Conservation (phyloP, 2,113 vertebrate genomes). For the Oncorhynchus kisutch region DNA sequence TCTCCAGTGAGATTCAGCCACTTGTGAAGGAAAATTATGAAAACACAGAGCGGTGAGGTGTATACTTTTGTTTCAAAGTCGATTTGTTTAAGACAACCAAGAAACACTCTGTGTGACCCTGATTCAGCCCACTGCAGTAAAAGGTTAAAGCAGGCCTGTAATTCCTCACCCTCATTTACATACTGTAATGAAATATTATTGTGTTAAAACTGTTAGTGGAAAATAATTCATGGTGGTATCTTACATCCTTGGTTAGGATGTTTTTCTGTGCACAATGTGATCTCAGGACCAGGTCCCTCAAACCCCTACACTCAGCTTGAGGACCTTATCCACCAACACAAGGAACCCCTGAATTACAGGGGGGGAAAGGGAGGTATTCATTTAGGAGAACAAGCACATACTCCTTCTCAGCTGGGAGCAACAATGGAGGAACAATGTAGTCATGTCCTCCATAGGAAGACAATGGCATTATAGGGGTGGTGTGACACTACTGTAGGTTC, state of each 20-base stretch:
- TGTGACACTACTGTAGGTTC: slow-evolving; percentile 15
- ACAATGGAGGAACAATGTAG: no score
- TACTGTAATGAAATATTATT: not conserved
- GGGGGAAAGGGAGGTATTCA: slow-evolving; percentile 44
- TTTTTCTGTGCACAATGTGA: not conserved
- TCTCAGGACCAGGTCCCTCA: slow-evolving; percentile 3
- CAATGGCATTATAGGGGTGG: slow-evolving; percentile 33
- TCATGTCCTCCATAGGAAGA: slow-evolving; percentile 40
- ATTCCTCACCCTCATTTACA: slow-evolving; percentile 7
- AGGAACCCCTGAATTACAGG: slow-evolving; percentile 42
- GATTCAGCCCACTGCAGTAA: no score
- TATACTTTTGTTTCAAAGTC: no score
- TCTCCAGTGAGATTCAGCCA: no score
- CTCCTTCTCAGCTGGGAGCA: no score
- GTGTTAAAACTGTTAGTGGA: no score
- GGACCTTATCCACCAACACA: slow-evolving; percentile 54
- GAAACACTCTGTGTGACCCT: no score
- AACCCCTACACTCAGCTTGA: slow-evolving; percentile 20
- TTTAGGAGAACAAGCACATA: slow-evolving; percentile 16
- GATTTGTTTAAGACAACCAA: no score
- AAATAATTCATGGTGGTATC: not conserved
- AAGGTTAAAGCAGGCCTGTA: not conserved
- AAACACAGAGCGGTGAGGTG: no score
- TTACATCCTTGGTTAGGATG: not conserved
- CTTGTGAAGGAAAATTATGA: no score